Conservation (phyloP, 2,797 vertebrate species). For the Ctenopoma multispine region DNA sequence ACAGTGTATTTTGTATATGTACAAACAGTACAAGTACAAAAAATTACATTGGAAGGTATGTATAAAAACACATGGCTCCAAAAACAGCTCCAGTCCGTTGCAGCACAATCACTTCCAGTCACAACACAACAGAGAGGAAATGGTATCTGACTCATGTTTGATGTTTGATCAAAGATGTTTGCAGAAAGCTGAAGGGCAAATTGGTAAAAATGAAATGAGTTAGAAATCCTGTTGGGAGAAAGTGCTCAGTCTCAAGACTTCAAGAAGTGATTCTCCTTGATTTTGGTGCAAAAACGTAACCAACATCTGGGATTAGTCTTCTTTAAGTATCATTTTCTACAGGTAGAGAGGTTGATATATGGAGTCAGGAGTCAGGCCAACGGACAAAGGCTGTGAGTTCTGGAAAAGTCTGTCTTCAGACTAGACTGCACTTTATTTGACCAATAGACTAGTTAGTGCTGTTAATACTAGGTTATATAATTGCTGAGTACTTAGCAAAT, state of each 20-base stretch:
- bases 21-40: neutral
- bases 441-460: too few relatives aligned
- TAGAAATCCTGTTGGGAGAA: constrained; percentile 63
- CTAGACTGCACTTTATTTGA: too few relatives aligned
- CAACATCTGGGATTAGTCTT: neutral
- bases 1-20: neutral
- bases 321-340: too few relatives aligned
- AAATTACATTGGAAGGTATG: neutral
- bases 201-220: constrained; percentile 60
- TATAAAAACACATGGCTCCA: constrained; percentile 5
- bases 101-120: constrained; percentile 32
- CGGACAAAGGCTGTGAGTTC: too few relatives aligned
- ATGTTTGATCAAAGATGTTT: constrained; percentile 43
- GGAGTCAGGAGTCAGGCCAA: too few relatives aligned
- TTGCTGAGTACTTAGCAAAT: too few relatives aligned
- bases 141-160: constrained; percentile 53
- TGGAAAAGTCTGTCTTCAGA: too few relatives aligned
- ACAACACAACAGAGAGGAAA: constrained; percentile 62
- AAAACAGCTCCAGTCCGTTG: neutral
- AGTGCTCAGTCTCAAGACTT: neutral
- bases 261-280: neutral
- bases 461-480: too few relatives aligned
- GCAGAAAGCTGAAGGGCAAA: constrained; percentile 62
- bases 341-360: too few relatives aligned
- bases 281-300: constrained; percentile 14